Evolutionary conservation across 2,113 vertebrate species (phyloP), one percentile per base, ranked within the genome.

Genomic region (Symphodus melops): DNA sequence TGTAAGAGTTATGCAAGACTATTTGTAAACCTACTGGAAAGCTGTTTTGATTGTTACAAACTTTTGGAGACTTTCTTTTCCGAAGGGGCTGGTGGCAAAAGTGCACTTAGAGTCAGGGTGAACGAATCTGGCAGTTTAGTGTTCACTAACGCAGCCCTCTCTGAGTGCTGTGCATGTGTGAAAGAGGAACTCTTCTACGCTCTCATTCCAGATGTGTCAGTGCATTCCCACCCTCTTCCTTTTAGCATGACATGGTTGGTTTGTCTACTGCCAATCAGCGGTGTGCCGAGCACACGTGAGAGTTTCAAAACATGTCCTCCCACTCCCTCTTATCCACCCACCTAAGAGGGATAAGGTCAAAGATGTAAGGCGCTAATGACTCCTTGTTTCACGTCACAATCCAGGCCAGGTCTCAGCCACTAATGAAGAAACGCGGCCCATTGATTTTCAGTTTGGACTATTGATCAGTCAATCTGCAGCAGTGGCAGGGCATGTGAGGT

Each of bases 401-500:
- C 42, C 20, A n/a, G 68, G 49, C 73, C 80, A 49, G 5, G 67
- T 79, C 81, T 84, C 76, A 71, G 62, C 64, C 1, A 5, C 44
- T 58, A 89, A 88, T 86, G 76, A 89, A 86, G 83, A 71, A 79
- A 70, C 33, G 68, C 59, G 58, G 14, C 62, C 53, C 55, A 88
- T 89, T 4, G 81, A 88, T 86, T 90, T 86, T 83, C 78, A 76
- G 84, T 90, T 88, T 90, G 81, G 49, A 63, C 78, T 44, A 87
- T 86, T 33, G 89, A 86, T 91, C 73, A 42, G 64, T 83, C 81
- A 82, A 68, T 89, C 79, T 70, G 63, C 58, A 48, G 41, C 56
- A 36, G 63, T 9, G 17, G 41, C 48, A 53, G 42, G 63, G 64
- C 52, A 5, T 62, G 68, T 54, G 21, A 56, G 63, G 42, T 39